Evolutionary conservation across 2,113 vertebrate species (phyloP), one percentile per base, ranked within the genome.

Genomic region (Vulpes ferrilata): DNA sequence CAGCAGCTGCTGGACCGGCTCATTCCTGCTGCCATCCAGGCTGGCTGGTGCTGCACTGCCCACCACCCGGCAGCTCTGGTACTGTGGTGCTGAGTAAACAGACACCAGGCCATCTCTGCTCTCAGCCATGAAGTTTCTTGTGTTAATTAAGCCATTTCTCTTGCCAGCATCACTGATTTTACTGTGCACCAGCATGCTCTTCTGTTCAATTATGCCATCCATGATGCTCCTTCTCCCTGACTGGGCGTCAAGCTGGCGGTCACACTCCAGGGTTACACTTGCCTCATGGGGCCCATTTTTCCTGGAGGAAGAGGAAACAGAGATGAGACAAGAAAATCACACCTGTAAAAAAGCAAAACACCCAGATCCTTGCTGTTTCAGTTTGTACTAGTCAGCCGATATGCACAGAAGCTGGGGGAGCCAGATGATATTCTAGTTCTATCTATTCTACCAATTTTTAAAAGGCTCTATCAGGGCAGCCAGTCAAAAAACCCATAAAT

Each of bases 141-240:
- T 99, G 96, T 99, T 99, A 96, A 99, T 99, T 91, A 99, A 98
- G 20, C 99, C 99, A 32, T 99, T 99, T 88, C 96, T 99, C 98
- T 98, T 99, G 95, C 99, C 98, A 0, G 98, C 94, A 48, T 99
- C 98, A 0, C 93, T 0, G 0, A 98, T 98, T 93, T 99, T 99
- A 71, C 84, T 97, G 88, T 97, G 98, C 93, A 97, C 98, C 60
- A 98, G 95, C 94, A 98, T 74, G 0, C 90, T 98, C 88, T 98
- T 98, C 97, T 99, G 98, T 81, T 99, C 99, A 19, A 98, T 88
- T 55, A 98, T 89, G 90, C 98, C 98, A 95, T 99, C 99, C 99
- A 99, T 99, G 64, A 96, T 74, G 78, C 55, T 97, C 86, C 71
- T 69, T 87, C 81, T 94, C 65, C 95, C 87, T 7, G 57, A 27